Conservation (phyloP, 2,888 invertebrate species). For the Aproaerema taeniolella region DNA sequence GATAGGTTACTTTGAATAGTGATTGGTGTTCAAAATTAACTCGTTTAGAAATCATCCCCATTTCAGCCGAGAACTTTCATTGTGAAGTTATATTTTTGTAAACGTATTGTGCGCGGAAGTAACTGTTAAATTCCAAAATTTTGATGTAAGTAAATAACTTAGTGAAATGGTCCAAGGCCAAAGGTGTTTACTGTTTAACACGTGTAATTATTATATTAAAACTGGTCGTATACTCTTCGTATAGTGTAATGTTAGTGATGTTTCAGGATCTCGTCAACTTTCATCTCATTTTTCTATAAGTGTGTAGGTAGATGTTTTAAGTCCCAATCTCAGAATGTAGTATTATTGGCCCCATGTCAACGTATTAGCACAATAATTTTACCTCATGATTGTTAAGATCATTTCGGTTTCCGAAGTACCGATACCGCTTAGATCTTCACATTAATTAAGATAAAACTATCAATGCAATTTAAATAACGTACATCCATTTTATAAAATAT, state of each 20-base stretch:
- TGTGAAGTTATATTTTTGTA: conserved; percentile 71
- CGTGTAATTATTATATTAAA: neutral
- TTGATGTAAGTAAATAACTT: conserved; percentile 3
- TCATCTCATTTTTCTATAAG: conserved; percentile 14
- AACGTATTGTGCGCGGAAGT: conserved; percentile 41
- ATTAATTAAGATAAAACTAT: too few species aligned
- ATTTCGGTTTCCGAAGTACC: too few species aligned
- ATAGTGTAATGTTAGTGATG: conserved; percentile 21
- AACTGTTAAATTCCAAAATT: conserved; percentile 5
- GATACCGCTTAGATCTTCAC: too few species aligned
- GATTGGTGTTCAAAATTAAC: conserved; percentile 54
- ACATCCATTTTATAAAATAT: neutral
- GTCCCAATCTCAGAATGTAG: conserved; percentile 64
- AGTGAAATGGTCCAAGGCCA: too few species aligned
- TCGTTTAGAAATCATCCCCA: conserved; percentile 14
- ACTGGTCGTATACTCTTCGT: neutral
- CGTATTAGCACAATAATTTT: too few species aligned
- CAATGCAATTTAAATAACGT: too few species aligned
- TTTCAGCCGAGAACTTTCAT: conserved; percentile 31
- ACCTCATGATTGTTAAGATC: too few species aligned
- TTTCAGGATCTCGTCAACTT: conserved; percentile 26
- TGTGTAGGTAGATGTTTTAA: conserved; percentile 28
- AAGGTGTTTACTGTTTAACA: too few species aligned
- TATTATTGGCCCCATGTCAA: too few species aligned
- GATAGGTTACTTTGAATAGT: conserved; percentile 28